Evolutionary conservation across 23 tunicate genomes (phyloP), one percentile per base, ranked within the genome.

Genomic region (Halocynthia aurantium): DNA sequence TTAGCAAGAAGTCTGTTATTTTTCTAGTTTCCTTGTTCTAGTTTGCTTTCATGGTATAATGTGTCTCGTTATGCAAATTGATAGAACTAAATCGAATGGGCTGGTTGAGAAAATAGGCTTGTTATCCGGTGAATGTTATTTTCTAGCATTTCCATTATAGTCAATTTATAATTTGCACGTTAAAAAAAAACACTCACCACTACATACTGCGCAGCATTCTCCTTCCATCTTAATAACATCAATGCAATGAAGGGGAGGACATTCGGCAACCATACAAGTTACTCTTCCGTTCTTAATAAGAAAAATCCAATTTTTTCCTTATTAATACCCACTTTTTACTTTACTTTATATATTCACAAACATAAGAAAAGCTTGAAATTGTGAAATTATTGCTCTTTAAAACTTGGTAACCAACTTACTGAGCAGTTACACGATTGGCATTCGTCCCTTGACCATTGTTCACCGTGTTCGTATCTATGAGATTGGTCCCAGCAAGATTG

Each of bases 131-230:
- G n/a, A n/a, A n/a, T n/a, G n/a, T n/a, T n/a, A n/a, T n/a, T n/a
- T n/a, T n/a, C n/a, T n/a, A n/a, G 44, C 44, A 31, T 31, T 31
- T 31, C 44, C 44, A n/a, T n/a, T n/a, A n/a, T 31, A 31, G 44
- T 31, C 44, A 31, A 31, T 31, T 31, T 31, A 31, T 31, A 31
- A 31, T 31, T 31, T 31, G 4, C 44, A 31, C 1, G 44, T 1
- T 31, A 31, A 31, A 31, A 31, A 31, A 31, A 31, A 31, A 0
- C 10, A 58, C 84, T 85, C 57, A 91, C 97, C 81, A 62, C 81
- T 56, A 54, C 97, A 91, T 51, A 22, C 66, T 10, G 97, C 81
- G 76, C 97, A 91, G 77, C 97, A 91, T 72, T 91, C 81, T 19
- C 91, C 91, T 22, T 75, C 77, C 2, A 63, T 65, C 31, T 62